Percentiles rank a stretch among this genome's conserved stretches.
Evolutionary conservation across 2,888 invertebrate species (phyloP).

Genomic region (Drosophila pseudotalamancana): DNA sequence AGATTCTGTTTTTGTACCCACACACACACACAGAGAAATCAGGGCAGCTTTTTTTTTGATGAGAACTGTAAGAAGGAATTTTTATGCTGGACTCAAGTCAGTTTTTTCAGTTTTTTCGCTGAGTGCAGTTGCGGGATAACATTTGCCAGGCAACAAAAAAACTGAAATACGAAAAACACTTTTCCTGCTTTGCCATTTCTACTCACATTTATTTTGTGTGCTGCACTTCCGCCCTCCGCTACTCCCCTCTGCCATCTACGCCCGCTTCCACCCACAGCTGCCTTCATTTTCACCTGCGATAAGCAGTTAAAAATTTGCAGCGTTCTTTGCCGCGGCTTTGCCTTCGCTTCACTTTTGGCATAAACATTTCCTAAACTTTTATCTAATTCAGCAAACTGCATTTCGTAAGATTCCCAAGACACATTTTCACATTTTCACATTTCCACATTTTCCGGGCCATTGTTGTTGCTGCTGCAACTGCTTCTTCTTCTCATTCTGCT

Average conservation of each 20-base stretch:
- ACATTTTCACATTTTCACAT: slow-evolving; percentile 72
- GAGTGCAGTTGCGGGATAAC: slow-evolving; percentile 7
- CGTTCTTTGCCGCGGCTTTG: slow-evolving; percentile 5
- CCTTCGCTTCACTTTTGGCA: slow-evolving; percentile 57
- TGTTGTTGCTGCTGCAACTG: slow-evolving; percentile 49
- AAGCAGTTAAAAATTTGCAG: slow-evolving; percentile 36
- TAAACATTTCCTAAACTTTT: slow-evolving; percentile 78
- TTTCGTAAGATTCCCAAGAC: slow-evolving; percentile 14
- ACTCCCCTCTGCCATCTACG: neutral
- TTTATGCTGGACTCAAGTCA: neutral
- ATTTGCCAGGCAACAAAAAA: slow-evolving; percentile 9
- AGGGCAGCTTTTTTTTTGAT: too few species aligned
- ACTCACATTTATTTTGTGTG: slow-evolving; percentile 75
- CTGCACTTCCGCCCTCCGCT: slow-evolving; percentile 62
- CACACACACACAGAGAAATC: too few species aligned
- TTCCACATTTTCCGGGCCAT: slow-evolving; percentile 76
- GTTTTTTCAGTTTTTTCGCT: neutral
- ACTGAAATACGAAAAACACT: slow-evolving; percentile 36
- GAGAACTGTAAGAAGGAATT: too few species aligned
- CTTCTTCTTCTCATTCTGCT: slow-evolving; percentile 36
- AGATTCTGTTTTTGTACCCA: too few species aligned
- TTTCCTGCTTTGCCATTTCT: slow-evolving; percentile 64
- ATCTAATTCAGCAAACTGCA: slow-evolving; percentile 76
- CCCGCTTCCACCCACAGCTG: neutral
- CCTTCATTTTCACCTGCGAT: slow-evolving; percentile 17